phyloP scores from a whole-genome alignment of 1,140 invertebrate species.

The Prorops nasuta region DNA sequence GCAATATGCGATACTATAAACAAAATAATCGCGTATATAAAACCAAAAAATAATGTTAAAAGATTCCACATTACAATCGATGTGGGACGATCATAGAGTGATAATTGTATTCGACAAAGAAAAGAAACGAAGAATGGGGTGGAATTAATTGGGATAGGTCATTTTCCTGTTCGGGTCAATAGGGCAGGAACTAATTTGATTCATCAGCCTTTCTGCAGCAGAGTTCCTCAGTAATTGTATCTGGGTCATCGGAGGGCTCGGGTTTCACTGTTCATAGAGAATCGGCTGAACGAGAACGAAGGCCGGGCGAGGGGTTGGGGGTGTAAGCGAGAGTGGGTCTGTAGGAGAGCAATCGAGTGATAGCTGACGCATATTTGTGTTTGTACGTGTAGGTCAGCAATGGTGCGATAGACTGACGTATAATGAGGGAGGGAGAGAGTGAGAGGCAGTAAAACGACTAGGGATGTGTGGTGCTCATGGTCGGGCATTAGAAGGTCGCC shows the following conservation, averaged over 20 bases:
- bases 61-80: too few species aligned
- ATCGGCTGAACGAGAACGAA: conserved; percentile 10
- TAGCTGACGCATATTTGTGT: too few species aligned
- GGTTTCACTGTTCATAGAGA: conserved; percentile 11
- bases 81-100: too few species aligned
- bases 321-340: background rate
- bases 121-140: conserved; percentile 7
- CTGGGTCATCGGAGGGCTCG: conserved; percentile 4
- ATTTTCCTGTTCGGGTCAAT: background rate
- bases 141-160: background rate
- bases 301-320: background rate
- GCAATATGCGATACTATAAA: too few species aligned
- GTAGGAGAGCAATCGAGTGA: too few species aligned
- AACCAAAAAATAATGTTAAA: too few species aligned
- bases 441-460: background rate
- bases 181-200: background rate
- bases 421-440: conserved; percentile 1
- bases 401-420: too few species aligned
- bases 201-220: background rate
- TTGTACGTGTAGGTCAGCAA: too few species aligned
- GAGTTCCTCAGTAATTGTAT: conserved; percentile 4
- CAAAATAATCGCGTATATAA: too few species aligned
- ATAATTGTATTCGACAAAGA: too few species aligned
- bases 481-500: conserved; percentile 40
- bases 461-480: conserved; percentile 14